Evolutionary conservation across 1,140 invertebrate genomes (phyloP).

Genomic region (Drosophila melanica): DNA sequence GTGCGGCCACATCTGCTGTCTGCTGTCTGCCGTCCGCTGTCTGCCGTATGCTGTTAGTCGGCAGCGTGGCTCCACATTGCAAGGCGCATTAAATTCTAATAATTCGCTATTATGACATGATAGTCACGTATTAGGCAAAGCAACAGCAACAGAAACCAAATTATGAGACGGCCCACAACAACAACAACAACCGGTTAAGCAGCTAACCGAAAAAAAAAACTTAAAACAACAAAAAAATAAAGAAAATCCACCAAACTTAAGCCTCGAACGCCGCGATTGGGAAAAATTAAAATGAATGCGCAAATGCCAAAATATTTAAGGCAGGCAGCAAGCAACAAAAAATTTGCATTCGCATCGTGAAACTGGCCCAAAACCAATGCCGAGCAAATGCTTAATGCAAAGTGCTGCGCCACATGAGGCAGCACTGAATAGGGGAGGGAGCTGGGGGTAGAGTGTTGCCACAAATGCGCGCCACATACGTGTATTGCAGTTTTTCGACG

Average conservation of each 20-base stretch:
- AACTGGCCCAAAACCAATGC: too few species aligned
- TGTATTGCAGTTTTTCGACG: conserved; percentile 14
- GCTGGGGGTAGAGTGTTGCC: too few species aligned
- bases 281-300: conserved; percentile 72
- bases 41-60: conserved; percentile 7
- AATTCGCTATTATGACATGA: conserved; percentile 82
- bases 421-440: too few species aligned
- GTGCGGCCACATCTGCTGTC: conserved; percentile 21
- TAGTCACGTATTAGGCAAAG: conserved; percentile 80
- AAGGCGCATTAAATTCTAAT: conserved; percentile 77
- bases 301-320: conserved; percentile 79
- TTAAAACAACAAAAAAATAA: neutral
- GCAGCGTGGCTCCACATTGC: conserved; percentile 20
- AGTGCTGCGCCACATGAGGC: too few species aligned
- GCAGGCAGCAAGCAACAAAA: neutral
- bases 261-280: conserved; percentile 20
- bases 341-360: too few species aligned
- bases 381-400: too few species aligned
- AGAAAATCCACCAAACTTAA: neutral
- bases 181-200: conserved; percentile 51
- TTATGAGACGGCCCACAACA: conserved; percentile 59
- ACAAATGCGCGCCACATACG: conserved; percentile 18
- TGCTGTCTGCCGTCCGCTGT: conserved; percentile 2
- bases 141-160: conserved; percentile 63
- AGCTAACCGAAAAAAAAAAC: conserved; percentile 45